Conservation (phyloP, 2,113 vertebrate species). For the Alectura lathami region DNA sequence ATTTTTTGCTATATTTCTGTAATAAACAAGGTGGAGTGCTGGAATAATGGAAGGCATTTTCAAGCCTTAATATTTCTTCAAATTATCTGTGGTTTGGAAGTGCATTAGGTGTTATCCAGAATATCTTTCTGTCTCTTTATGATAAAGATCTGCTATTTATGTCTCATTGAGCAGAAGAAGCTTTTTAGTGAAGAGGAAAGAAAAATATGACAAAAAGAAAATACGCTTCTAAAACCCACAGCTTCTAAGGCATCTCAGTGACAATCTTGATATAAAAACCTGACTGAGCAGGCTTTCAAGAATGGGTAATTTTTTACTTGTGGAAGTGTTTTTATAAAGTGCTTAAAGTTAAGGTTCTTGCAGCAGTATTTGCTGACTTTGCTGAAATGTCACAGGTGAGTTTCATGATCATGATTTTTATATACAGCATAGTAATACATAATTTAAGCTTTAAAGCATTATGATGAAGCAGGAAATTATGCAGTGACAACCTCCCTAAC, state of each 20-base stretch:
- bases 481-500: background rate
- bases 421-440: background rate
- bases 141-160: constrained; percentile 8
- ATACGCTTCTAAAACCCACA: background rate
- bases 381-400: constrained; percentile 2
- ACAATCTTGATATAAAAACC: background rate
- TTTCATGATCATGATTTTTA: background rate
- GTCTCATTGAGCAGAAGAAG: constrained; percentile 1
- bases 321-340: constrained; percentile 34
- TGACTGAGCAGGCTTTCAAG: constrained; percentile 1
- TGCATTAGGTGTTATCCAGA: background rate
- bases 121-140: background rate
- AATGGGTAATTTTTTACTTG: constrained; percentile 2
- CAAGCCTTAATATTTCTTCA: background rate
- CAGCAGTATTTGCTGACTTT: constrained; percentile 25
- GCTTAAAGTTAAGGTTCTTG: background rate
- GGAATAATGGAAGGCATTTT: background rate
- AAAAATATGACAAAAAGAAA: constrained; percentile 34
- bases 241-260: background rate
- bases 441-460: background rate
- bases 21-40: background rate
- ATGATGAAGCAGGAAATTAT: background rate
- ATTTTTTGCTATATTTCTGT: background rate
- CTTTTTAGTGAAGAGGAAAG: background rate
- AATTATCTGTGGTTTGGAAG: background rate